Conservation (phyloP, 2,797 vertebrate species). For the Ibycter americanus region DNA sequence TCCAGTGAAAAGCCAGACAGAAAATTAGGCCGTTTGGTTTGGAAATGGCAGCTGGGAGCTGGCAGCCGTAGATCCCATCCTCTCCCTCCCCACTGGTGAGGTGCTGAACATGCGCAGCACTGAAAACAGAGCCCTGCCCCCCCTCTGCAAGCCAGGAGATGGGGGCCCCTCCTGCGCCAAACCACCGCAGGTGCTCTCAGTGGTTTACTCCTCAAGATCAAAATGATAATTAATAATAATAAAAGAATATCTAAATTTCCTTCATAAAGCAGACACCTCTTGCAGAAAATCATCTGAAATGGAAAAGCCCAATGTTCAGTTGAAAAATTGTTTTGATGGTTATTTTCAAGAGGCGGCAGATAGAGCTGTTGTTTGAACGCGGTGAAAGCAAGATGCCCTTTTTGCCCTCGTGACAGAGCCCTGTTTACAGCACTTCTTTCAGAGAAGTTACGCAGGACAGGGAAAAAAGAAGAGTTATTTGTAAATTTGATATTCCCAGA, state of each 20-base stretch:
- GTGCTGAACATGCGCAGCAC: fast-evolving
- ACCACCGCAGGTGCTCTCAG: neutral
- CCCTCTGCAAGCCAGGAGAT: neutral
- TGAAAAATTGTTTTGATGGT: neutral
- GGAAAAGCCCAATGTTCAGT: neutral
- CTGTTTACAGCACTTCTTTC: neutral
- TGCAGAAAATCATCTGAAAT: neutral
- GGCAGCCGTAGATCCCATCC: fast-evolving
- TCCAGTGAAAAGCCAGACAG: neutral
- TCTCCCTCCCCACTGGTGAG: neutral
- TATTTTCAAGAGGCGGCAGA: neutral
- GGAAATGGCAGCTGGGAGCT: neutral
- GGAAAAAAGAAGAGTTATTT: neutral
- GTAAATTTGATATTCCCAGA: neutral
- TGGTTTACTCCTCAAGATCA: neutral
- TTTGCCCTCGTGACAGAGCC: neutral
- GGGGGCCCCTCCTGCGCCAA: neutral
- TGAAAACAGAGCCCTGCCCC: neutral
- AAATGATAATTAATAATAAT: neutral
- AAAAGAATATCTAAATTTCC: neutral
- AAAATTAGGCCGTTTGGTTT: neutral
- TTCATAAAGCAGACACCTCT: neutral
- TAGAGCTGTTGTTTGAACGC: neutral
- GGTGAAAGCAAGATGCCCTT: neutral
- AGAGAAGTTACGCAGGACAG: neutral